Base-by-base conservation (phyloP, 2,797 vertebrate genomes). In the Leuciscus waleckii region DNA sequence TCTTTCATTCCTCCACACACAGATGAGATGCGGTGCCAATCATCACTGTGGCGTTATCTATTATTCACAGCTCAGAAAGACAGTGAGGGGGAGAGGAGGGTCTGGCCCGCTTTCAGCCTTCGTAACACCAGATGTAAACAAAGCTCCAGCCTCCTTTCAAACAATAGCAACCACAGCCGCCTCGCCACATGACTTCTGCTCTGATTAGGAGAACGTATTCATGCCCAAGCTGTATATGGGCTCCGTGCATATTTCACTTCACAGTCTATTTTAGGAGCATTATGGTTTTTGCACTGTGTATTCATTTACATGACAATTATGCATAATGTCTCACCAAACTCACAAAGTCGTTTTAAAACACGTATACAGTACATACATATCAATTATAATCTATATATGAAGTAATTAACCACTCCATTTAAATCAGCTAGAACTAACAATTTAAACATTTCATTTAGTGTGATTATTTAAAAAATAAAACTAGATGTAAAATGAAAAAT, bases 71-170 rank as follows among this genome's bases (percentile, higher is more conserved):
- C 79, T 69, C 67, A 81, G 76, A 73, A 61, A 61, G 29, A 84
- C 58, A 37, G 21, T 32, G 26, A 37, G 29, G 17, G 32, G 61
- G 13, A 71, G 71, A 56, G 75, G 76, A 54, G 41, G 39, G 35
- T 21, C 41, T 83, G 81, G 87, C 56, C 63, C 71, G 71, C 61
- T 73, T 89, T 76, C 87, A 86, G 61, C 29, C 41, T 85, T 23
- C 2, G 2, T 63, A 83, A 80, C 69, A 79, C 68, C 51, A 81
- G 82, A 76, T 69, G 82, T 83, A 89, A 90, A 86, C 86, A 87
- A 84, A 75, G 68, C 71, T 87, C 84, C 86, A 83, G 79, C 76
- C 82, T 68, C 70, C 81, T 56, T 83, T 80, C 17, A 81, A 81
- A 88, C 80, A 77, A 58, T 61, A 61, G 39, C 54, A 87, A 83